A percentile compares a stretch with the other conserved stretches of the same genome.
Conservation (phyloP, 2,888 invertebrate species). For the Steinernema carpocapsae region DNA sequence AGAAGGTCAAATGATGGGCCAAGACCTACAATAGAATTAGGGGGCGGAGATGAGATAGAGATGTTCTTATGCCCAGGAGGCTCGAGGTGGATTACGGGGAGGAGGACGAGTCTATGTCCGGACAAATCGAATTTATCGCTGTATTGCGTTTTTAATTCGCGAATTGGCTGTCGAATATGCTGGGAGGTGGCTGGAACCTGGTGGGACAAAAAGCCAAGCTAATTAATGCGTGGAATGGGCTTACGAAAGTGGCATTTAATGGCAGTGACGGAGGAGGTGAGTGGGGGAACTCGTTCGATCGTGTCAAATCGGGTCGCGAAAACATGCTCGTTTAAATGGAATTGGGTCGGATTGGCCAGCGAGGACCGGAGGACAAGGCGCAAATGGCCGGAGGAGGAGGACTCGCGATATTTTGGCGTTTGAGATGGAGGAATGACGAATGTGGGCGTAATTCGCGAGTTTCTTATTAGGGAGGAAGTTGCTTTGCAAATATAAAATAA, state of each 20-base stretch:
- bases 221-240: no score
- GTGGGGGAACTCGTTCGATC: background rate
- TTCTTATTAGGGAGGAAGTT: no score
- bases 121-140: slow-evolving; percentile 30
- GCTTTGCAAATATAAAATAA: no score
- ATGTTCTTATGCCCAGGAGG: background rate
- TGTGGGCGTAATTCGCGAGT: no score
- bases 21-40: background rate
- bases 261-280: background rate
- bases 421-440: no score
- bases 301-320: background rate
- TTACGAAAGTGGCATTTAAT: background rate
- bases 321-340: background rate
- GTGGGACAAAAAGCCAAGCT: no score
- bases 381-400: no score
- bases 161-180: background rate
- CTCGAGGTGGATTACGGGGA: background rate
- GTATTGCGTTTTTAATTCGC: slow-evolving; percentile 2
- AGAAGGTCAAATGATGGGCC: background rate
- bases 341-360: no score
- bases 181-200: no score
- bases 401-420: no score
- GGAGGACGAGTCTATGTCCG: background rate
- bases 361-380: no score
- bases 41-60: background rate